phyloP scores from a whole-genome alignment of 2,113 vertebrate species.

The Hydrochoerus hydrochaeris region DNA sequence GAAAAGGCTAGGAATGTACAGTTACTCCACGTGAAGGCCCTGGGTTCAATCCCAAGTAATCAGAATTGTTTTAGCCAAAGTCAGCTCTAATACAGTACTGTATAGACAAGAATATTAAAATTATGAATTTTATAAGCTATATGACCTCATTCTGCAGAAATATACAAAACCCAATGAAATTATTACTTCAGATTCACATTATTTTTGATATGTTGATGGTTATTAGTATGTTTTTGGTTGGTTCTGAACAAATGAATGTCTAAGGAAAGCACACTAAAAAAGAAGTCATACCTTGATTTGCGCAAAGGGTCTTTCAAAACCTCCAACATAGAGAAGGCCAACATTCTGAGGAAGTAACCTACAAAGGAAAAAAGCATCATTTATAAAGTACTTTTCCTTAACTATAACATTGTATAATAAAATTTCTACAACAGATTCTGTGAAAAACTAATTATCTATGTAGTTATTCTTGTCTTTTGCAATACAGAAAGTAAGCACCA shows the following conservation, averaged over 20 bases:
- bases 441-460: constrained; percentile 6
- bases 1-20: background rate
- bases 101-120: constrained; percentile 48
- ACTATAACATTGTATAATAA: constrained; percentile 3
- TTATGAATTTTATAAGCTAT: background rate
- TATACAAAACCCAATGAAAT: constrained; percentile 51
- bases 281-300: constrained; percentile 95
- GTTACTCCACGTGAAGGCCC: background rate
- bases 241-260: constrained; percentile 35
- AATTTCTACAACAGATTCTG: background rate
- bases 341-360: constrained; percentile 95
- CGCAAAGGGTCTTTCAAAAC: constrained; percentile 96
- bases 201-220: constrained; percentile 14
- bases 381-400: constrained; percentile 75
- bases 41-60: background rate
- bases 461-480: constrained; percentile 14
- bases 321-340: constrained; percentile 97
- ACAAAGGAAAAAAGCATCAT: constrained; percentile 81
- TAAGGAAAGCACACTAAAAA: constrained; percentile 38
- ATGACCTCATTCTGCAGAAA: constrained; percentile 10
- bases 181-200: constrained; percentile 5
- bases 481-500: background rate
- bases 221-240: background rate
- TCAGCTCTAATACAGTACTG: background rate
- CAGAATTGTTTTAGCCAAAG: constrained; percentile 26